phyloP scores from a whole-genome alignment of 2,888 invertebrate genomes.

The Melanchra persicariae region DNA sequence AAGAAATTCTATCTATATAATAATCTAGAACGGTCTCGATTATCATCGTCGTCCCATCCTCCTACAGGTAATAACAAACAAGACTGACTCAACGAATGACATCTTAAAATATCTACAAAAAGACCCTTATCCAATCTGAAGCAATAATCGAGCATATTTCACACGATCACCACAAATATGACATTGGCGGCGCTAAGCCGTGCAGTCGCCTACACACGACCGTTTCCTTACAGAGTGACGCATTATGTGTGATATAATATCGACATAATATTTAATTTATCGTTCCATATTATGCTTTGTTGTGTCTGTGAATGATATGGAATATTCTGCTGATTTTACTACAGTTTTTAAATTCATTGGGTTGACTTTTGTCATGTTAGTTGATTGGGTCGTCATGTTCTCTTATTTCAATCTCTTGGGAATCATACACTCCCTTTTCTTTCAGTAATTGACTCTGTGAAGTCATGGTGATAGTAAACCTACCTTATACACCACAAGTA shows the following conservation, averaged over 20 bases:
- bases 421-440: background rate
- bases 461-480: background rate
- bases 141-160: constrained; percentile 45
- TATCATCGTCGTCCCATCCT: background rate
- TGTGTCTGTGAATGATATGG: background rate
- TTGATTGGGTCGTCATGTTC: background rate
- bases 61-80: background rate
- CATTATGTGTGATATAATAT: constrained; percentile 54
- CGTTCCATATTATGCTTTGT: constrained; percentile 22
- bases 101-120: constrained; percentile 9
- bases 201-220: constrained; percentile 49
- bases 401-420: background rate
- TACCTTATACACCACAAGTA: background rate
- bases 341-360: too few relatives aligned
- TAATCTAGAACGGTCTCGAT: background rate
- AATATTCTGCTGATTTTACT: background rate
- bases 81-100: constrained; percentile 1
- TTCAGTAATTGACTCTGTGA: background rate
- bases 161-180: constrained; percentile 29
- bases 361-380: too few relatives aligned
- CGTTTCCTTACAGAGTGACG: constrained; percentile 53
- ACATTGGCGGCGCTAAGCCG: constrained; percentile 55
- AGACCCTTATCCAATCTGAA: constrained; percentile 22
- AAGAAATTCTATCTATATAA: too few relatives aligned
- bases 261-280: constrained; percentile 42